These are phyloP conservation scores for Muscicapa striata DNA, from an alignment of 2,797 vertebrate genomes.

Conservation along the genomic window DNA sequence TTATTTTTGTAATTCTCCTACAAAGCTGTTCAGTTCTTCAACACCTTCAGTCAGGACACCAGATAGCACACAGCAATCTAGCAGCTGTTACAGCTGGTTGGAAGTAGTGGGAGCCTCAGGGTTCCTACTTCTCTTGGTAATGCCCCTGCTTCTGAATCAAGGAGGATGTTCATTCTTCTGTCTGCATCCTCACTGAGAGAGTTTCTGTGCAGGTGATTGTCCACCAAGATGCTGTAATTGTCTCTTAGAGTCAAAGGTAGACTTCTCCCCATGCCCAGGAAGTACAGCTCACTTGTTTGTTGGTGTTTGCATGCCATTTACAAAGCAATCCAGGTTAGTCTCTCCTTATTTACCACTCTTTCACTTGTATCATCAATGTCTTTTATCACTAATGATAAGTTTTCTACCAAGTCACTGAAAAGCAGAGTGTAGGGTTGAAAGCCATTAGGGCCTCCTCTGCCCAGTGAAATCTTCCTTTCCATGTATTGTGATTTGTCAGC, in stretches of 20 bases:
- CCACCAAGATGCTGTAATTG: not conserved
- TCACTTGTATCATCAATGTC: not conserved
- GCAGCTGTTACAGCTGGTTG: not conserved
- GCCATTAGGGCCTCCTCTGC: not conserved
- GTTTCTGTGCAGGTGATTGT: not conserved
- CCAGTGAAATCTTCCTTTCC: not conserved
- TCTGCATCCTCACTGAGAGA: not conserved
- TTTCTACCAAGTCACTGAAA: not conserved
- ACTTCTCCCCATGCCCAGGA: not conserved
- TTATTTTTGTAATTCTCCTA: not conserved
- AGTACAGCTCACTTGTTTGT: not conserved
- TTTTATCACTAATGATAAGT: not conserved
- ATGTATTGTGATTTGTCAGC: not conserved
- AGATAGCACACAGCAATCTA: not conserved
- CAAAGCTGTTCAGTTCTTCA: not conserved
- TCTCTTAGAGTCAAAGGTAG: not conserved
- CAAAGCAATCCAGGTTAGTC: not conserved
- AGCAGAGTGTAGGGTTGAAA: not conserved
- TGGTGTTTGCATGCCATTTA: not conserved
- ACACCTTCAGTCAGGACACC: not conserved
- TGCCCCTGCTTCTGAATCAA: not conserved
- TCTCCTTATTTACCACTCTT: not conserved
- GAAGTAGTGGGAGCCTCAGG: not conserved
- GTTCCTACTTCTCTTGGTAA: not conserved
- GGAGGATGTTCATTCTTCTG: not conserved